Base-by-base conservation (phyloP, 1,140 invertebrate genomes). In the Papilio dardanus region DNA sequence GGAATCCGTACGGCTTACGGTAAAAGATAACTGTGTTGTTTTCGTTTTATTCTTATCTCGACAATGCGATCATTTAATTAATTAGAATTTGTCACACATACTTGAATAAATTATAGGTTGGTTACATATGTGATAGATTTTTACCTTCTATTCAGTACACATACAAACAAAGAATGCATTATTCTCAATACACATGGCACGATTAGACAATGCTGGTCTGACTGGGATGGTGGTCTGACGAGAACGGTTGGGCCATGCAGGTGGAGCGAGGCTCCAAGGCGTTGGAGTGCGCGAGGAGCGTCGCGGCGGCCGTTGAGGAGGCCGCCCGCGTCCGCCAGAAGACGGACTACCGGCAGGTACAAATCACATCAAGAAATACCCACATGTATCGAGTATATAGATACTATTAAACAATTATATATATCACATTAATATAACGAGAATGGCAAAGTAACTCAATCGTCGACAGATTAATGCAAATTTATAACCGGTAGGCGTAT, bases 291-390 rank as follows among this genome's bases (percentile, higher is more conserved):
- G 6, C 79, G 91, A 5, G 91, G 90, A 0, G 88, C 89, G 1
- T 75, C 84, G 0, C 79, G 91, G n/a, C 79, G 89, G 40, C 88
- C 88, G 2, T 77, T 90, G 16, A 81, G 91, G 16, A 83, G 91
- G 31, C 77, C 83, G 28, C 91, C 88, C 10, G 86, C 89, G 7
- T 88, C 90, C 71, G 89, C 86, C n/a, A 80, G 91, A 42, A 88
- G 91, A 82, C 83, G 91, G 71, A 93, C 91, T 65, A 93, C 91
- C 76, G 91, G 91, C 84, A 93, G 91, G 91, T 92, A 92, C 62
- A 76, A 46, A 46, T 46, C 42, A 46, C 42, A 46, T 46, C n/a
- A 19, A 46, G 33, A 31, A 42, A 28, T 30, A 4, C 42, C 19
- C 16, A 24, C 19, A 54, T 8, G 10, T 12, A 54, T 54, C 10